Evolutionary conservation across 2,888 invertebrate genomes (phyloP), one percentile per base, ranked within the genome.

Genomic region (Stenichneumon culpator): DNA sequence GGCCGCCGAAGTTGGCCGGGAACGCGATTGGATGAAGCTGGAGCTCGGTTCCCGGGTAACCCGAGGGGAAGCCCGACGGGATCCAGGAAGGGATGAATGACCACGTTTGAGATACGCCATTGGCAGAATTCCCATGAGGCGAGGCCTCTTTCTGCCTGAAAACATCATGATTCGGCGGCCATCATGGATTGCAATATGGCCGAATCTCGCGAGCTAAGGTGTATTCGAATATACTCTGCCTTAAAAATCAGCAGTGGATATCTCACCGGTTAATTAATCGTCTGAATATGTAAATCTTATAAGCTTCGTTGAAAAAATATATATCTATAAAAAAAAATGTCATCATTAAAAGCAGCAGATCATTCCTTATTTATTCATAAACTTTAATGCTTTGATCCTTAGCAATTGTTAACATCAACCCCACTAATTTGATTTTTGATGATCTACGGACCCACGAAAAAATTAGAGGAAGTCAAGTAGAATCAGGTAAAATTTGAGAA

Each of bases 111-210:
- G 89, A 85, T 84, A 88, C 88, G 90, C 91, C 86, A 93, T 93
- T 93, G 93, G 93, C 86, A 88, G 89, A 84, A 88, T 87, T 87
- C 87, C 86, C 87, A 89, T 86, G 88, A 89, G 90, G 90, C 90
- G 91, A 89, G 89, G 91, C 90, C 86, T 47, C 44, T 89, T 87
- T 86, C 69, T 77, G 82, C 75, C 80, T 86, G 89, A 87, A 91
- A 89, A 89, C 79, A 80, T 84, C 80, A 87, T 88, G 86, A 88
- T 87, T 83, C 77, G 87, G 90, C 93, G 89, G 93, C 94, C 93
- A 94, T 94, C 91, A 93, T 93, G 93, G 89, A 92, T 92, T 92
- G 88, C 90, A 93, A 89, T 84, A 92, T 93, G 93, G 93, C 92
- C 86, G 90, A 77, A 83, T 63, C 74, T 75, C 44, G 11, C 69